Base-by-base conservation (phyloP, 2,113 vertebrate species). In the Parotia lawesii region DNA sequence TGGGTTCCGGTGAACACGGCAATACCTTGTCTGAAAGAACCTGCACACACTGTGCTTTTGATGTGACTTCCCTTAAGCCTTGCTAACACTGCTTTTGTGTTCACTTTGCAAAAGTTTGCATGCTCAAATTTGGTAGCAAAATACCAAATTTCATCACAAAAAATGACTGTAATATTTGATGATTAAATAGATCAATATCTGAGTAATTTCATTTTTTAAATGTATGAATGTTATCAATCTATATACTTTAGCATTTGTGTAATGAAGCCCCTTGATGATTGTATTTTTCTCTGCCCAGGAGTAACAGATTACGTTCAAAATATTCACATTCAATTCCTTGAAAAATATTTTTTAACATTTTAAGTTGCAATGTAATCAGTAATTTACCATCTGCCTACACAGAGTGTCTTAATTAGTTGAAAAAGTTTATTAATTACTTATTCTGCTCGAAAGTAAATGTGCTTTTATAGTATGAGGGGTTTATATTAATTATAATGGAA, bases 21-120 rank as follows among this genome's bases (percentile, higher is more conserved):
- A 72, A 3, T 16, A 6, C 7, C 2, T 2, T 0, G 1, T 6
- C 24, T 28, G 48, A n/a, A 25, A 28, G 35, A 37, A 37, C 12
- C 18, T 35, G 35, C 22, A 5, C 5, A 4, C 21, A 9, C 15
- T 33, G 22, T 17, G 10, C 42, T 51, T 62, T 17, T n/a, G 19
- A 11, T 38, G 37, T 27, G 50, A 15, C 6, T 62, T 57, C 25
- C 25, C 33, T 45, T 45, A 27, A 23, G 11, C 12, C 29, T 50
- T 37, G 10, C 5, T 37, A 15, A 8, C 0, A 1, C 5, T 67
- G 42, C 62, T 54, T 76, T 31, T 40, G 11, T 77, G 35, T 5
- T 77, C 5, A 4, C n/a, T 76, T 38, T 80, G 51, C 11, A 35
- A 15, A 4, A 40, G 14, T 48, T 53, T 54, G 12, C 4, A 5